Percentiles rank a stretch among this genome's conserved stretches.
phyloP scores from a whole-genome alignment of 2,113 vertebrate species.

The Seriola dumerili region DNA sequence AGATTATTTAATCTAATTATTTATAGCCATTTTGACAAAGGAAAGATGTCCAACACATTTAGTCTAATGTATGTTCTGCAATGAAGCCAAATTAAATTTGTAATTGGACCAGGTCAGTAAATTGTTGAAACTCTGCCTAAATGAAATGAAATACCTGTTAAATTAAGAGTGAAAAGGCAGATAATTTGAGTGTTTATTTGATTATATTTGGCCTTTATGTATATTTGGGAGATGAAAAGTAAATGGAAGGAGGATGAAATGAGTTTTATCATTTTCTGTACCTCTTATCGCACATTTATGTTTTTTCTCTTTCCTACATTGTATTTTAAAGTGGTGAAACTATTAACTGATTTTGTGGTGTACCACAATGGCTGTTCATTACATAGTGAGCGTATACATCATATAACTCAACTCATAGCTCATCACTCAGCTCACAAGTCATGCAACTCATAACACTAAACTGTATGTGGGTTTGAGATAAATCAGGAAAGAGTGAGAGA shows the following conservation, averaged over 20 bases:
- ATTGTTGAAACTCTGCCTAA: no score
- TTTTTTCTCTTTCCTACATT: slow-evolving; percentile 1
- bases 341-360: background rate
- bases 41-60: no score
- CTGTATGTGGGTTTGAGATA: slow-evolving; percentile 28
- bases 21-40: no score
- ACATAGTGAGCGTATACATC: background rate
- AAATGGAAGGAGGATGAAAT: background rate
- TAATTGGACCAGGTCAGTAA: no score
- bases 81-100: no score
- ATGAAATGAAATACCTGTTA: background rate
- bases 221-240: background rate
- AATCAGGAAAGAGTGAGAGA: slow-evolving; percentile 31
- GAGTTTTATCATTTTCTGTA: background rate
- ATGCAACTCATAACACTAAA: slow-evolving; percentile 14
- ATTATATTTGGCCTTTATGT: background rate
- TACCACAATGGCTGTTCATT: slow-evolving; percentile 8
- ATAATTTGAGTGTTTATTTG: background rate
- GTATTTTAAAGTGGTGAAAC: background rate
- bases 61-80: no score
- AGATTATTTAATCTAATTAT: no score
- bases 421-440: slow-evolving; percentile 9
- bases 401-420: background rate
- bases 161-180: background rate
- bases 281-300: background rate